Evolutionary conservation across 2,113 vertebrate genomes (phyloP).

Genomic region (Hypomesus transpacificus): DNA sequence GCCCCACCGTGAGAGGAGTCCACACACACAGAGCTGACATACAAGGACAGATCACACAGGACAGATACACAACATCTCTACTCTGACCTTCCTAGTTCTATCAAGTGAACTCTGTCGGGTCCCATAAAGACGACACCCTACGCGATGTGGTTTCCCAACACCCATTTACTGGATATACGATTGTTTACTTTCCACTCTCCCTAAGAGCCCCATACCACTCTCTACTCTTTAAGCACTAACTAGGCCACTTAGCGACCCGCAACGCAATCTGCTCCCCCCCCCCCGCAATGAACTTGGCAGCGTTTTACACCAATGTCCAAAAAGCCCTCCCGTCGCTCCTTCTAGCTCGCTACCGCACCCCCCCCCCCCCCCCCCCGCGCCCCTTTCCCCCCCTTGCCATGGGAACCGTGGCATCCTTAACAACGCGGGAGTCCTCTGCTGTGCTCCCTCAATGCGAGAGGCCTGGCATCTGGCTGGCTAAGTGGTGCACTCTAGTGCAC

Average conservation of each 20-base stretch:
- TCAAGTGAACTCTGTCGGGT: constrained; percentile 8
- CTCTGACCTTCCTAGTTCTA: constrained; percentile 2
- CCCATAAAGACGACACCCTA: constrained; percentile 3
- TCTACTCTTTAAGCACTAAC: constrained; percentile 74
- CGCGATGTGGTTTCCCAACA: background rate
- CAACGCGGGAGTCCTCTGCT: constrained; percentile 64
- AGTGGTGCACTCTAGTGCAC: constrained; percentile 69
- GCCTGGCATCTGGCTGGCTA: constrained; percentile 72
- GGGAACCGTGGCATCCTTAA: constrained; percentile 74
- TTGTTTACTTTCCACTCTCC: constrained; percentile 31
- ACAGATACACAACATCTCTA: too few species aligned
- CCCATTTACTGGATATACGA: too few species aligned
- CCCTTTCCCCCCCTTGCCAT: constrained; percentile 58
- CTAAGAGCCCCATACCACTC: constrained; percentile 43
- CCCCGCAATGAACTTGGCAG: constrained; percentile 64
- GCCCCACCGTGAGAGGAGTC: too few species aligned
- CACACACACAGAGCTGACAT: too few species aligned
- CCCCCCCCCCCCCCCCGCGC: constrained; percentile 51
- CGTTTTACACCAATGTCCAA: background rate
- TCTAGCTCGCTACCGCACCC: constrained; percentile 38
- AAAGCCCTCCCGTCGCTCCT: background rate
- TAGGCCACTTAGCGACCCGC: constrained; percentile 72
- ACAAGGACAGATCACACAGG: too few species aligned
- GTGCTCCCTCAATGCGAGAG: constrained; percentile 67
- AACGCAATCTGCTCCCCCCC: constrained; percentile 69